Conservation (phyloP, 1,140 invertebrate genomes). For the Ceratina australensis region DNA sequence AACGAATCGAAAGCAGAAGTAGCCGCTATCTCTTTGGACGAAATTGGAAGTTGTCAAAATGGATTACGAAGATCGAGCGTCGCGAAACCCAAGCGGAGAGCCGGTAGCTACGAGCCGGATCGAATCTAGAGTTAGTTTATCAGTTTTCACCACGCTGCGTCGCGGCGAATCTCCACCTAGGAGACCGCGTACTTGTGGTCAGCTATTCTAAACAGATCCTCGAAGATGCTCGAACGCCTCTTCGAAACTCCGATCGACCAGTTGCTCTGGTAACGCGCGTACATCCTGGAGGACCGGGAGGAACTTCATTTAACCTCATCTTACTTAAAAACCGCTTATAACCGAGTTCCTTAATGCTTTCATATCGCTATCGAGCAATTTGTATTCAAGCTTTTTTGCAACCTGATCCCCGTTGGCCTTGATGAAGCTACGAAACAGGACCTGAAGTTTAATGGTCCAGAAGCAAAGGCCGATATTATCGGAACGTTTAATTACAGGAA, state of each 20-base stretch:
- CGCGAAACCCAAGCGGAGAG: not conserved
- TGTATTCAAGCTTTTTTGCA: not conserved
- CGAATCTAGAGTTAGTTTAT: constrained; percentile 25
- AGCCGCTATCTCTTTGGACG: not conserved
- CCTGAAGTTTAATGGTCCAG: too few species aligned
- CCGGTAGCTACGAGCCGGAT: not conserved
- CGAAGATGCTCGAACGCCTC: not conserved
- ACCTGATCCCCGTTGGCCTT: not conserved
- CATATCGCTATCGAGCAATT: constrained; percentile 3
- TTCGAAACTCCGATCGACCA: not conserved
- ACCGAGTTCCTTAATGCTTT: not conserved
- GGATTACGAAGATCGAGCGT: not conserved
- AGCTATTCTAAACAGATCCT: constrained; percentile 2
- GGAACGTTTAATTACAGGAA: too few species aligned
- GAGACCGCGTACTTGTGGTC: constrained; percentile 15
- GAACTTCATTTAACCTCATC: not conserved
- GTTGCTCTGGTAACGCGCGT: too few species aligned
- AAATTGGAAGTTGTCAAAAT: not conserved
- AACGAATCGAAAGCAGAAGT: too few species aligned
- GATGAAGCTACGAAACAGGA: not conserved
- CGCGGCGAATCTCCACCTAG: not conserved
- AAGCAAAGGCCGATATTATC: too few species aligned
- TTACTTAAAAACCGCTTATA: constrained; percentile 8
- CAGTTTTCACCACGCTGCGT: not conserved
- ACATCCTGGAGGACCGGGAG: not conserved